Percentiles rank a stretch among this genome's conserved stretches.
Conservation (phyloP, 2,113 vertebrate genomes). For the Vicugna pacos region DNA sequence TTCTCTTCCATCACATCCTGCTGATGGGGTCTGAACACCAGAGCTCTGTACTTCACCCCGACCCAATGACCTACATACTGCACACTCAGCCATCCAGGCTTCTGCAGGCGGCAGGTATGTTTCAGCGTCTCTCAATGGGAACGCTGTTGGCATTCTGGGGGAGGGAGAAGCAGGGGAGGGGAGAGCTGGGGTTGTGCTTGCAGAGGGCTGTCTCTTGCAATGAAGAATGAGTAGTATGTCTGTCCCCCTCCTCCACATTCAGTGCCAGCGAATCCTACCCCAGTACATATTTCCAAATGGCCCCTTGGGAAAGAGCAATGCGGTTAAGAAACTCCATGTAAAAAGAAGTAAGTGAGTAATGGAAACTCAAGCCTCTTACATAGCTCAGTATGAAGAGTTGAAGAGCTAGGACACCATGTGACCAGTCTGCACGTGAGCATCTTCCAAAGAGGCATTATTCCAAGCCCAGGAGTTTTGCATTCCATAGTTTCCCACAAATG, state of each 20-base stretch:
- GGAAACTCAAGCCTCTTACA: neutral
- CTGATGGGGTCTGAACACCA: neutral
- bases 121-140: neutral
- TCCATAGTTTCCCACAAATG: neutral
- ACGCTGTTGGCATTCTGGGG: neutral
- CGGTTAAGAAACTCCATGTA: neutral
- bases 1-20: neutral
- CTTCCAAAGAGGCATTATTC: neutral
- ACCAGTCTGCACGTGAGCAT: neutral
- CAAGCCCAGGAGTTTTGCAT: neutral
- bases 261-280: neutral
- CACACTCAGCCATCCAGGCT: neutral
- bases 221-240: neutral
- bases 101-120: neutral
- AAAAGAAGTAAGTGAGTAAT: neutral
- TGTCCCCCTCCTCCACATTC: neutral
- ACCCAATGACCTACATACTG: neutral
- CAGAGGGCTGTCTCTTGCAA: neutral
- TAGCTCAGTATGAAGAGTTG: neutral
- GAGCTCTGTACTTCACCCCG: neutral
- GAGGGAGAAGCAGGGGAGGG: neutral
- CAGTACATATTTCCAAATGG: neutral
- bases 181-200: accelerated
- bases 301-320: neutral
- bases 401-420: neutral